Conservation (phyloP, 2,797 vertebrate genomes). For the Microctenopoma stevenorrisi region DNA sequence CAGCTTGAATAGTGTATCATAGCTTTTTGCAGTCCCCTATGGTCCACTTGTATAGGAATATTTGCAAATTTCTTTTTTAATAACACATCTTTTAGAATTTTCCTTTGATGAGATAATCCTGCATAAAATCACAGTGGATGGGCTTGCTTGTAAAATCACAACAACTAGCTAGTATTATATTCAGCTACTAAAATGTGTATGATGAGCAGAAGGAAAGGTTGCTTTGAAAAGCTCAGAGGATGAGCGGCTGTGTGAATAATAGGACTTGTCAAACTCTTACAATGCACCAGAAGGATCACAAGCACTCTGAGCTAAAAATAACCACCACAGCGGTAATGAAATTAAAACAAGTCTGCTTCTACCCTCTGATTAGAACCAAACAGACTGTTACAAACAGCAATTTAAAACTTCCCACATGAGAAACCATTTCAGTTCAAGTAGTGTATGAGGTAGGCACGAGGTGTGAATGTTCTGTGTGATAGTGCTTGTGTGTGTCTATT, state of each 20-base stretch:
- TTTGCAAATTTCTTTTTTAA: conserved; percentile 4
- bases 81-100: neutral
- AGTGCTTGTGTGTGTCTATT: conserved; percentile 14
- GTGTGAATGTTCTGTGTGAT: conserved; percentile 2
- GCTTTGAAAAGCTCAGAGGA: conserved; percentile 69
- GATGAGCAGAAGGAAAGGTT: conserved; percentile 59
- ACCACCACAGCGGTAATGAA: conserved; percentile 63
- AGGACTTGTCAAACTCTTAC: conserved; percentile 74
- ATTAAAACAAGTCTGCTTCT: conserved; percentile 67
- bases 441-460: neutral
- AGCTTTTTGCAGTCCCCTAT: neutral
- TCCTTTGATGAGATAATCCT: conserved; percentile 26
- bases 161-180: conserved; percentile 61
- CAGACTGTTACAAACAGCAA: conserved; percentile 64
- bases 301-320: conserved; percentile 71
- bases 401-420: conserved; percentile 58
- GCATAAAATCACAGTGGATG: conserved; percentile 41
- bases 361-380: conserved; percentile 66
- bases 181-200: conserved; percentile 63
- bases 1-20: neutral
- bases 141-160: conserved; percentile 53
- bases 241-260: conserved; percentile 74
- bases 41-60: neutral
- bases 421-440: conserved; percentile 41
- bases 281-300: conserved; percentile 70